Conservation (phyloP, 1,140 invertebrate species). For the Brachionus rotundiformis region DNA sequence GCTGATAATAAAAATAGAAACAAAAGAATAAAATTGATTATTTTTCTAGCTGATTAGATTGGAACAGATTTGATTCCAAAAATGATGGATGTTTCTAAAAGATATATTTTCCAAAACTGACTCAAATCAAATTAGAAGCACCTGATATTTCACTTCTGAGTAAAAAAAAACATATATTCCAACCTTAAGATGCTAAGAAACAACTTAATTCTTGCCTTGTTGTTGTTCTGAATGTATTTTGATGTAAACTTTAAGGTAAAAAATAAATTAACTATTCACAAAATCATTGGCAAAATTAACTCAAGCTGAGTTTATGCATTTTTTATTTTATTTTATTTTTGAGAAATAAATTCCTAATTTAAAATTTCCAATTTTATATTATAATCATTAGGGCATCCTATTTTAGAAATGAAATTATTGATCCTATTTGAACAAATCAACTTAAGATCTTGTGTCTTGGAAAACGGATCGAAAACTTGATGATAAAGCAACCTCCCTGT, state of each 20-base stretch:
- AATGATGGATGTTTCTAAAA: neutral
- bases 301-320: neutral
- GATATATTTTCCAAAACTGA: neutral
- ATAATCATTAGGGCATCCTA: neutral
- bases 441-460: conserved; percentile 17
- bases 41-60: neutral
- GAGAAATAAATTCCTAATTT: neutral
- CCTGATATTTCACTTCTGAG: neutral
- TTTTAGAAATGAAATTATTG: neutral
- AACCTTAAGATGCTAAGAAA: neutral
- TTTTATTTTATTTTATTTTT: no score
- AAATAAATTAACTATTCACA: neutral
- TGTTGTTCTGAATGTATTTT: neutral
- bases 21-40: no score
- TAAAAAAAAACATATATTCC: neutral
- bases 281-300: neutral
- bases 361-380: neutral
- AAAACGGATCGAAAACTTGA: neutral
- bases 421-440: neutral
- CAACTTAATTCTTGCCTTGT: neutral
- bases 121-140: neutral
- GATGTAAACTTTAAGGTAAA: neutral
- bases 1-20: neutral
- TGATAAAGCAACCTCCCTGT: conserved; percentile 6
- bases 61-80: neutral